Conservation (phyloP, 1,140 invertebrate genomes). For the Cydia amplana region DNA sequence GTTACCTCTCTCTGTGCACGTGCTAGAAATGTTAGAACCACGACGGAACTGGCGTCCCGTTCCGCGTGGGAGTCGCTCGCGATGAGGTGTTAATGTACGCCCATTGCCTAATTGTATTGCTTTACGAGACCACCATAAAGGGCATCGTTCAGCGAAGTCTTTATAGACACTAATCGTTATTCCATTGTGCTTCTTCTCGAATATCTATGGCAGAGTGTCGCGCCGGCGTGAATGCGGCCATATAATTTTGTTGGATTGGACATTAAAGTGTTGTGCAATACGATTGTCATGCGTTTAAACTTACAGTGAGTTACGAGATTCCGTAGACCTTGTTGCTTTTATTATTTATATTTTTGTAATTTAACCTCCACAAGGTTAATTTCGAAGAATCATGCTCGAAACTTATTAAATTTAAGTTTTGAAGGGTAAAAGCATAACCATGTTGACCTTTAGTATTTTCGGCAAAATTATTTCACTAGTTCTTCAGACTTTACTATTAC, state of each 20-base stretch:
- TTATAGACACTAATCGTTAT: slow-evolving; percentile 68
- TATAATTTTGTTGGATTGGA: slow-evolving; percentile 40
- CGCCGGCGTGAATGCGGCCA: slow-evolving; percentile 33
- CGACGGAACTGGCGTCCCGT: slow-evolving; percentile 43
- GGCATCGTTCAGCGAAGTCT: slow-evolving; percentile 54
- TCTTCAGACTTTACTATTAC: neutral
- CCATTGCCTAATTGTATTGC: slow-evolving; percentile 77
- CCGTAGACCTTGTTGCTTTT: slow-evolving; percentile 12
- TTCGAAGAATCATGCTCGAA: slow-evolving; percentile 15
- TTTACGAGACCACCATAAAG: slow-evolving; percentile 71
- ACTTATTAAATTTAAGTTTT: neutral
- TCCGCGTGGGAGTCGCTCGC: slow-evolving; percentile 62
- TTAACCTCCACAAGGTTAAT: neutral
- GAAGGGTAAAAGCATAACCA: neutral
- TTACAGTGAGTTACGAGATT: slow-evolving; percentile 29
- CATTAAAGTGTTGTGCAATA: slow-evolving; percentile 39
- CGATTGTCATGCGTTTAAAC: slow-evolving; percentile 18
- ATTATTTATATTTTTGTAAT: slow-evolving; percentile 4
- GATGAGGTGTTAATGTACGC: slow-evolving; percentile 73
- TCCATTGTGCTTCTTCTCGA: slow-evolving; percentile 53
- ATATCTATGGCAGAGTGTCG: slow-evolving; percentile 38
- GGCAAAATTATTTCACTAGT: neutral
- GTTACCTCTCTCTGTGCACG: slow-evolving; percentile 19
- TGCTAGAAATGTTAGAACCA: slow-evolving; percentile 50
- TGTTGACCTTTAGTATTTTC: neutral